These are phyloP conservation scores for Bucco capensis DNA, from an alignment of 2,113 vertebrate species.

Conservation along the genomic window DNA sequence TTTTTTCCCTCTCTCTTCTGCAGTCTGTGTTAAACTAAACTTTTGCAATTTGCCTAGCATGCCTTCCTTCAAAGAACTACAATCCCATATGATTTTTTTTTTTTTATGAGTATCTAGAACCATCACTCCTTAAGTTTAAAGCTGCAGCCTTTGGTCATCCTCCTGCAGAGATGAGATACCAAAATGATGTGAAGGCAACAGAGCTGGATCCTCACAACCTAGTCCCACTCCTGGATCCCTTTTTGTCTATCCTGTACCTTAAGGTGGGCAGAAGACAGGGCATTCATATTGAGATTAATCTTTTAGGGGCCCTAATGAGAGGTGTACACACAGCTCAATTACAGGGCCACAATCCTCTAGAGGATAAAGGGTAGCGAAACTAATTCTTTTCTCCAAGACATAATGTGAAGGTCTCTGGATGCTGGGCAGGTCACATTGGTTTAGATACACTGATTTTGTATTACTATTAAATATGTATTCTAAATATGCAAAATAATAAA, in stretches of 20 bases:
- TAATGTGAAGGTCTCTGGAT: not conserved
- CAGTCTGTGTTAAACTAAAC: not conserved
- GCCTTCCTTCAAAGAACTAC: not conserved
- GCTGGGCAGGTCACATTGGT: not conserved
- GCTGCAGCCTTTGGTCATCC: not conserved
- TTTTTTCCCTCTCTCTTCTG: not conserved
- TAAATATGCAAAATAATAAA: not conserved
- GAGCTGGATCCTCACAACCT: not conserved
- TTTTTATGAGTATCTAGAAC: not conserved
- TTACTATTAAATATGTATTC: not conserved
- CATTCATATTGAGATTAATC: not conserved
- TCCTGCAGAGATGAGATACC: not conserved
- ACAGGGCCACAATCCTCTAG: not conserved
- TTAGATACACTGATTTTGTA: not conserved
- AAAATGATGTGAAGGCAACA: fast-evolving
- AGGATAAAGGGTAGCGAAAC: not conserved
- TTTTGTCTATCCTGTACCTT: too few relatives aligned
- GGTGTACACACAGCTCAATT: not conserved
- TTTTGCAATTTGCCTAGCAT: not conserved
- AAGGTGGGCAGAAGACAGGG: not conserved
- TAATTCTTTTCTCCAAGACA: not conserved
- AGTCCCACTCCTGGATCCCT: not conserved
- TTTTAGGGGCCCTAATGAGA: not conserved
- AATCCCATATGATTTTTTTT: not conserved
- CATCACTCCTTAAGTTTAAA: not conserved